phyloP scores from a whole-genome alignment of 2,797 vertebrate genomes.

The Limnodromus scolopaceus region DNA sequence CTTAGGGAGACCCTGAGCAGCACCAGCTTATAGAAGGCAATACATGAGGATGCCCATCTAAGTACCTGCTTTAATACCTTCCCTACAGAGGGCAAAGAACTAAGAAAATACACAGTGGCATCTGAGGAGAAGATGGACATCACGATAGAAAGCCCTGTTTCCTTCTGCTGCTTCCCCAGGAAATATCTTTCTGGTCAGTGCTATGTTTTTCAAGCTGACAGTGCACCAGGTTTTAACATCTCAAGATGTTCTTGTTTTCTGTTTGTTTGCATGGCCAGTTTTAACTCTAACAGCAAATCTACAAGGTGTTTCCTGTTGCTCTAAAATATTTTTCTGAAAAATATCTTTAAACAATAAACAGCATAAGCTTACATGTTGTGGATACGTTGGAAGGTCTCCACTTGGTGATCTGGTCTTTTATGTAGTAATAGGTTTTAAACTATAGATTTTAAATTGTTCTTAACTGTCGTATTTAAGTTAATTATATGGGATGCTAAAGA shows the following conservation, averaged over 20 bases:
- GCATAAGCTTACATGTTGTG: background rate
- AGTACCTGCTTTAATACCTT: background rate
- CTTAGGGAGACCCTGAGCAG: background rate
- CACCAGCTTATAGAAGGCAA: background rate
- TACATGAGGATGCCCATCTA: background rate
- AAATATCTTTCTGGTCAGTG: background rate
- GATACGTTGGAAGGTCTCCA: background rate
- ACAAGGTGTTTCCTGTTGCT: background rate
- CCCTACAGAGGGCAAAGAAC: background rate
- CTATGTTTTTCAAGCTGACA: background rate
- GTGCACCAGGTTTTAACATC: background rate
- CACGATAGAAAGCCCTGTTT: background rate
- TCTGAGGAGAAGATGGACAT: background rate
- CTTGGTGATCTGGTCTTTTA: background rate
- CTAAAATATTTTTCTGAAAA: background rate
- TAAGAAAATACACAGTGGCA: background rate
- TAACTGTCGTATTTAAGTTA: background rate
- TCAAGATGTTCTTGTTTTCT: background rate
- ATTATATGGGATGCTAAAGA: background rate
- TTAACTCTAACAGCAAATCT: background rate
- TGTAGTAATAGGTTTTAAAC: background rate
- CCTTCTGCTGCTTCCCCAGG: background rate
- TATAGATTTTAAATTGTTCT: background rate
- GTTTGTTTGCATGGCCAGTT: background rate
- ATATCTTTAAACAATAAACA: background rate